Conservation (phyloP, 1,140 invertebrate genomes). For the Chelonus insularis region DNA sequence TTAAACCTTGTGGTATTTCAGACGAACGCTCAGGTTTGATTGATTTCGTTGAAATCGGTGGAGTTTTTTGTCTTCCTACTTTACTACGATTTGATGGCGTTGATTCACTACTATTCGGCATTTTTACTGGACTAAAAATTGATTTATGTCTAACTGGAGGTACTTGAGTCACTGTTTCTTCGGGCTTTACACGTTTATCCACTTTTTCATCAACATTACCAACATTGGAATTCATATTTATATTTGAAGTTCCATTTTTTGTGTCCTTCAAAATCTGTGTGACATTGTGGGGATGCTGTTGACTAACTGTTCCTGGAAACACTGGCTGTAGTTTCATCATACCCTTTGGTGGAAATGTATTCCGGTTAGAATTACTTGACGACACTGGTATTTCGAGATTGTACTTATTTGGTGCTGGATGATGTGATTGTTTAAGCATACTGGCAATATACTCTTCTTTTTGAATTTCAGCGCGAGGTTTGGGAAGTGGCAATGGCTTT, state of each 20-base stretch:
- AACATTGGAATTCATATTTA: conserved; percentile 24
- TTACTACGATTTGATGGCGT: conserved; percentile 28
- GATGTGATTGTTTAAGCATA: conserved; percentile 46
- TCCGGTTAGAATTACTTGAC: not conserved
- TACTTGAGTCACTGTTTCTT: conserved; percentile 28
- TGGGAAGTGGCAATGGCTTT: conserved; percentile 44
- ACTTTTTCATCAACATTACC: conserved; percentile 40
- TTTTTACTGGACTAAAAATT: conserved; percentile 62
- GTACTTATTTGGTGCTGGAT: conserved; percentile 41
- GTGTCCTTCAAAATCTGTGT: conserved; percentile 43
- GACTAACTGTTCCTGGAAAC: conserved; percentile 29
- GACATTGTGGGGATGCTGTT: conserved; percentile 33
- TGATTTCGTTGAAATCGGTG: conserved; percentile 28
- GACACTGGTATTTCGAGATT: not conserved
- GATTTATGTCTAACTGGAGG: conserved; percentile 45
- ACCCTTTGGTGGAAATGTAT: not conserved
- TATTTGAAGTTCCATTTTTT: conserved; percentile 46
- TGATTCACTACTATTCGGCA: conserved; percentile 38
- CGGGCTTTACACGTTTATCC: conserved; percentile 40
- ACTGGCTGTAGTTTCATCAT: not conserved
- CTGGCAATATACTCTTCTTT: conserved; percentile 46
- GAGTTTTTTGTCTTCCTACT: conserved; percentile 30
- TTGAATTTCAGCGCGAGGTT: conserved; percentile 33
- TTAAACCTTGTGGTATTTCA: conserved; percentile 34
- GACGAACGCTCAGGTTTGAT: conserved; percentile 38